phyloP scores from a whole-genome alignment of 2,113 vertebrate genomes.

The Sceloporus undulatus region DNA sequence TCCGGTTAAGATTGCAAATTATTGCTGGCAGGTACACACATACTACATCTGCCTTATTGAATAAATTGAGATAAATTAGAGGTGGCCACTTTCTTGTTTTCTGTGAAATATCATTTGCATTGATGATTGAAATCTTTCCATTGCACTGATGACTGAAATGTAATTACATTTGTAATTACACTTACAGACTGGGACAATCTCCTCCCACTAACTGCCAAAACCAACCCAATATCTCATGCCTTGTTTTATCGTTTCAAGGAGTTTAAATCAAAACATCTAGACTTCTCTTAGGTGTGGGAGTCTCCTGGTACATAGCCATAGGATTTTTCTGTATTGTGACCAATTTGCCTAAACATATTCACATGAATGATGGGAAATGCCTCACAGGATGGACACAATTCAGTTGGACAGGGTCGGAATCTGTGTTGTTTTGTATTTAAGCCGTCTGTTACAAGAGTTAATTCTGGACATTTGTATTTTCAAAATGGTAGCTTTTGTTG shows the following conservation, averaged over 20 bases:
- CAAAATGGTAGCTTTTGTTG: conserved; percentile 32
- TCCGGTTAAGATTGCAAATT: too few relatives aligned
- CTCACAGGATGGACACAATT: too few relatives aligned
- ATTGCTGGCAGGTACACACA: too few relatives aligned
- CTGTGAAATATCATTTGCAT: background rate
- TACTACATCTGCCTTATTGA: background rate
- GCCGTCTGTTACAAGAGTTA: conserved; percentile 18
- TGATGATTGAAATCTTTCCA: background rate
- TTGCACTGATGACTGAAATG: background rate
- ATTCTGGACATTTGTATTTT: conserved; percentile 49
- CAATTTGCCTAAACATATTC: background rate
- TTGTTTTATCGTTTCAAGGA: background rate
- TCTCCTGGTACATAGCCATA: background rate
- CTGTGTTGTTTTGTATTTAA: background rate
- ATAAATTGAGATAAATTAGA: background rate
- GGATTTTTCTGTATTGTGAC: background rate
- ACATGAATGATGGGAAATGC: background rate
- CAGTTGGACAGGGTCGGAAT: background rate
- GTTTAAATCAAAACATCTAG: background rate
- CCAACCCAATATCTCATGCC: background rate
- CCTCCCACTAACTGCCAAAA: background rate
- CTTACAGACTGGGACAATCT: too few relatives aligned
- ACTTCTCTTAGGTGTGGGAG: background rate
- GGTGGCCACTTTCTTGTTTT: background rate
- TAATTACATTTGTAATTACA: too few relatives aligned